A percentile compares a stretch with the other conserved stretches of the same genome.
Evolutionary conservation across 2,797 vertebrate species (phyloP).

Genomic region (Pangasius macronema): DNA sequence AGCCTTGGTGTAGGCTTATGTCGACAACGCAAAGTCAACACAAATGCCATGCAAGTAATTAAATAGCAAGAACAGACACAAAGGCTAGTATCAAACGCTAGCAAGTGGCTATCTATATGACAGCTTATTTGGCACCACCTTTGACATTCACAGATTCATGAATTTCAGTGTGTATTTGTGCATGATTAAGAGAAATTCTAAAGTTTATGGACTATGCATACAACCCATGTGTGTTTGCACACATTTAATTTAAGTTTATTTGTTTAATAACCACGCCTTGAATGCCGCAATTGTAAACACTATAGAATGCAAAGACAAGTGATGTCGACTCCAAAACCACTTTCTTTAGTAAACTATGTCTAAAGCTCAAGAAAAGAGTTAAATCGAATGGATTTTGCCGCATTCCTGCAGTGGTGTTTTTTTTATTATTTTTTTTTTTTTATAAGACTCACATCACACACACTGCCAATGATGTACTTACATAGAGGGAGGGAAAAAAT

Average conservation of each 20-base stretch:
- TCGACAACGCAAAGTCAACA: constrained; percentile 35
- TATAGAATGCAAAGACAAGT: constrained; percentile 56
- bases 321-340: constrained; percentile 44
- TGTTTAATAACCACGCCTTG: constrained; percentile 76
- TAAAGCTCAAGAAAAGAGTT: not conserved
- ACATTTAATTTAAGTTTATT: constrained; percentile 58
- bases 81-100: constrained; percentile 9
- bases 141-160: not conserved
- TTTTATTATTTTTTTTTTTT: constrained; percentile 25
- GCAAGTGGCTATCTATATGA: constrained; percentile 12
- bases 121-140: not conserved
- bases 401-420: constrained; percentile 17
- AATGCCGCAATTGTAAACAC: constrained; percentile 64
- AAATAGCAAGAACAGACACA: constrained; percentile 9
- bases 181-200: not conserved
- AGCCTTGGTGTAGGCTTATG: constrained; percentile 63
- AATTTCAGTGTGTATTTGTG: not conserved
- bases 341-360: constrained; percentile 27
- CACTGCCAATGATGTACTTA: constrained; percentile 9
- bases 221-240: not conserved
- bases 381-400: constrained; percentile 20
- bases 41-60: constrained; percentile 62
- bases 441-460: constrained; percentile 9
- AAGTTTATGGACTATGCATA: not conserved
- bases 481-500: not conserved